Evolutionary conservation across 2,888 invertebrate genomes (phyloP), one percentile per base, ranked within the genome.

Genomic region (Stenchaetothrips biformis): DNA sequence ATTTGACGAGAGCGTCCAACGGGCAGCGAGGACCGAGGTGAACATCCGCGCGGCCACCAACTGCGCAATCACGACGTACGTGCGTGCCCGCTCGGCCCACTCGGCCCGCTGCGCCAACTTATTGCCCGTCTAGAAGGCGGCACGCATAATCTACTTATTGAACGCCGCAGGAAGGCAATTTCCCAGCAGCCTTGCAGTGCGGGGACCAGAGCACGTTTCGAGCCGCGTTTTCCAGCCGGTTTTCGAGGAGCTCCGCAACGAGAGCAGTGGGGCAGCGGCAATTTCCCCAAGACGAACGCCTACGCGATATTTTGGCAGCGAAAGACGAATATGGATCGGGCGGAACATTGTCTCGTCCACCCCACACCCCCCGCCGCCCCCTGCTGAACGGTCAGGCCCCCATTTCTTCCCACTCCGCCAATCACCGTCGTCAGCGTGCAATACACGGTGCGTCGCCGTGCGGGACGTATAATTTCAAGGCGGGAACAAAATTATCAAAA

Each of bases 381-480:
- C 67, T 0, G 67, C 67, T 21, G 9, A 67, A 25, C 67, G 67
- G 25, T 74, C 59, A 37, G 37, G 37, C 37, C 59, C 18, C 67
- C 67, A 74, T 74, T 74, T 25, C 67, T 25, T 74, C 67, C 67
- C 67, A 74, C 67, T 74, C 67, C 67, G 25, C 21, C 67, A 74
- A 74, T 74, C 67, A 74, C 25, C 67, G 11, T 59, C 59, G 16
- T 53, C n/a, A n/a, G 53, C 53, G 53, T 59, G 59, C 59, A 59
- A 59, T 59, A 59, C 59, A 16, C 53, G 53, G 53, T 53, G 53
- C 53, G 53, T 53, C 53, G 53, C 67, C 21, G n/a, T 1, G 11
- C 67, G 67, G 8, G 25, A 25, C 25, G 67, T 74, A 74, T 74
- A 74, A 74, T 74, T 25, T 74, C 11, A 74, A 8, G 67, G 67